phyloP scores from a whole-genome alignment of 2,797 vertebrate genomes.

The Sitta carolinensis region DNA sequence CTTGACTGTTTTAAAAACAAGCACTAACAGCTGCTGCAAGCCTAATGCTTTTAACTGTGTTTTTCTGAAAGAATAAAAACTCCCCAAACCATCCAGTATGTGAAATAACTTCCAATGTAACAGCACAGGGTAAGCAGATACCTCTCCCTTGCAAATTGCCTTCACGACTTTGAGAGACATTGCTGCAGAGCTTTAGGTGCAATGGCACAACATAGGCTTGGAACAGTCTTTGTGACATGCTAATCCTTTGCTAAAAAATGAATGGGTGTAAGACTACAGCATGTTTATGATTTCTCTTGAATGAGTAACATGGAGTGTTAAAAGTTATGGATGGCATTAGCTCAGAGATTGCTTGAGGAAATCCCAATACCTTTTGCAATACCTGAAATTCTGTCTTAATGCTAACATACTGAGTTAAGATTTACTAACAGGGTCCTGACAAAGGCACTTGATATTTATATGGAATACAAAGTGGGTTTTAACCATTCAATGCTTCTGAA shows the following conservation, averaged over 20 bases:
- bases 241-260: background rate
- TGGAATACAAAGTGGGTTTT: background rate
- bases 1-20: background rate
- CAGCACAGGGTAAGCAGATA: background rate
- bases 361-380: background rate
- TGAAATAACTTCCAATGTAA: background rate
- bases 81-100: background rate
- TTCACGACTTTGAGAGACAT: background rate
- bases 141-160: background rate
- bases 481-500: background rate
- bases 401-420: background rate
- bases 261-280: background rate
- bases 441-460: background rate
- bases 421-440: background rate
- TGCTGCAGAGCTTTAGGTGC: background rate
- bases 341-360: background rate
- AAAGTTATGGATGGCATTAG: background rate
- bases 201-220: background rate
- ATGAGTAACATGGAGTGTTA: background rate
- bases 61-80: background rate
- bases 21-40: background rate
- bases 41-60: background rate
- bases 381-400: background rate
- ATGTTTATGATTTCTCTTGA: background rate
- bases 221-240: background rate